phyloP scores from a whole-genome alignment of 2,113 vertebrate species.

The Speoplatyrhinus poulsoni region DNA sequence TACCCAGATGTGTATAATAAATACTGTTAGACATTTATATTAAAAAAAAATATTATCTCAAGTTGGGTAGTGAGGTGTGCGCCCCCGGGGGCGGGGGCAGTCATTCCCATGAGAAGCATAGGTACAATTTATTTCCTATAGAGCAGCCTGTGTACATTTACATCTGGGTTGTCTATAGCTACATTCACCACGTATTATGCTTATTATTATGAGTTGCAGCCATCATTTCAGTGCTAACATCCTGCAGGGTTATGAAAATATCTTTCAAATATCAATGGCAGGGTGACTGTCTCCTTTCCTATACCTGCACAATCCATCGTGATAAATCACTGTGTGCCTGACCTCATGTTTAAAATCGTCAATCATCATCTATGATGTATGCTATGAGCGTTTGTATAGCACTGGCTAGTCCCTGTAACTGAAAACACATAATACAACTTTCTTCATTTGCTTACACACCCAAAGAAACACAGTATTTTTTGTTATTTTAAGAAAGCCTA shows the following conservation, averaged over 20 bases:
- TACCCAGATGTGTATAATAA: no score
- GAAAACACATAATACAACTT: not conserved
- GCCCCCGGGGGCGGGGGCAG: no score
- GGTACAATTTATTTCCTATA: no score
- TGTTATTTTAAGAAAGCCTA: not conserved
- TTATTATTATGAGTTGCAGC: constrained; percentile 7
- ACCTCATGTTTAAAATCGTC: constrained; percentile 8
- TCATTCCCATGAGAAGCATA: no score
- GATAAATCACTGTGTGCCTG: constrained; percentile 23
- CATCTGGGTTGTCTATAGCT: no score
- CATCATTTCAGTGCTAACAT: constrained; percentile 12
- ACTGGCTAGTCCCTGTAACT: no score
- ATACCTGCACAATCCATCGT: constrained; percentile 14
- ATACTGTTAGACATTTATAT: no score
- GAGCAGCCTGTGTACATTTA: no score
- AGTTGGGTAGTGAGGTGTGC: no score
- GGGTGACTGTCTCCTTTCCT: constrained; percentile 27
- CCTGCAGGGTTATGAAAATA: constrained; percentile 18
- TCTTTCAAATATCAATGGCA: constrained; percentile 27
- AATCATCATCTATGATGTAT: constrained; percentile 20
- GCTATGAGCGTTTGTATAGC: no score
- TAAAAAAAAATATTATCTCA: no score
- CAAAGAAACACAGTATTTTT: not conserved
- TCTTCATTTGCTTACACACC: not conserved
- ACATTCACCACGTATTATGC: not conserved